phyloP scores from a whole-genome alignment of 2,113 vertebrate species.

The Hipposideros armiger region DNA sequence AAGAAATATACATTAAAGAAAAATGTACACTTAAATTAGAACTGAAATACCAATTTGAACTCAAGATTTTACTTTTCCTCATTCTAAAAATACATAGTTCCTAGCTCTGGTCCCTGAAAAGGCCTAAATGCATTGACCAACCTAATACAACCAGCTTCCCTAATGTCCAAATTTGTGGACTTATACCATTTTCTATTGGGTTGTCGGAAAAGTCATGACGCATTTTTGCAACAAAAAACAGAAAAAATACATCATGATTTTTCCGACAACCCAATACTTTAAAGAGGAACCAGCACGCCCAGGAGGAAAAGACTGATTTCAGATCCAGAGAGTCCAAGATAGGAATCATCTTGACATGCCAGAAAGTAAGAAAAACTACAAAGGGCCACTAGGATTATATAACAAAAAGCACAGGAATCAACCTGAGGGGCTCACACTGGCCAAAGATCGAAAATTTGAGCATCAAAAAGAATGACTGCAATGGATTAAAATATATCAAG shows the following conservation, averaged over 20 bases:
- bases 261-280: neutral
- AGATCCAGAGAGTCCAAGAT: neutral
- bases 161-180: neutral
- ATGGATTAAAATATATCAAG: neutral
- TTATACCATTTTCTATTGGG: neutral
- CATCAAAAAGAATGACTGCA: neutral
- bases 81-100: neutral
- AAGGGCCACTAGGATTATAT: neutral
- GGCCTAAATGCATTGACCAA: neutral
- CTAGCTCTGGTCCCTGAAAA: neutral
- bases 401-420: neutral
- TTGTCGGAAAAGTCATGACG: too few species aligned
- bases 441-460: neutral
- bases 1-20: neutral
- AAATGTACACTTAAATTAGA: conserved; percentile 27
- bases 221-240: too few species aligned
- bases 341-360: neutral
- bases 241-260: too few species aligned
- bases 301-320: neutral
- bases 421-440: neutral
- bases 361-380: neutral
- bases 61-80: conserved; percentile 8
- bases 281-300: neutral
- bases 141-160: neutral
- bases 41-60: conserved; percentile 26